These are phyloP conservation scores for Melanotaenia maccullochi DNA, from an alignment of 2,797 vertebrate genomes.

Conservation along the genomic window DNA sequence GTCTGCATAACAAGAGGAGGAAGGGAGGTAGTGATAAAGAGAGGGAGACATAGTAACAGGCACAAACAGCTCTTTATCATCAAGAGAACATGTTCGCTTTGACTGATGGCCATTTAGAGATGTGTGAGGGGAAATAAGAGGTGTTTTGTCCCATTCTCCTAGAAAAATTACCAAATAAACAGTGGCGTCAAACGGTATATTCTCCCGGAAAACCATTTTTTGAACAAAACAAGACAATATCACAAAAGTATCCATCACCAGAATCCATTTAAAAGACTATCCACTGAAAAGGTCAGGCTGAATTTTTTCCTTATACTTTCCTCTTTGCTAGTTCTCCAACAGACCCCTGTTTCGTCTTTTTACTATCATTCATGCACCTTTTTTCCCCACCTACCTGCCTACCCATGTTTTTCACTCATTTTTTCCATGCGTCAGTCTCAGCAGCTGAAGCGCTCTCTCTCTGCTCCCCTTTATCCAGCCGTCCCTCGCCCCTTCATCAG, in stretches of 20 bases:
- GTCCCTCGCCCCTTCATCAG: not conserved
- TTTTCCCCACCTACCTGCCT: not conserved
- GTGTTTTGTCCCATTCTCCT: slow-evolving; percentile 48
- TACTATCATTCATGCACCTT: not conserved
- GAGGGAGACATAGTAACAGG: slow-evolving; percentile 20
- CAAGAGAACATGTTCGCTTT: slow-evolving; percentile 51
- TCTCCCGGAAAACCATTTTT: slow-evolving; percentile 35
- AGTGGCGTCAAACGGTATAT: slow-evolving; percentile 40
- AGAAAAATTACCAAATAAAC: slow-evolving; percentile 49
- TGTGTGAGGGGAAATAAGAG: slow-evolving; percentile 52
- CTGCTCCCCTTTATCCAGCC: slow-evolving; percentile 8
- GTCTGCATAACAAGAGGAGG: slow-evolving; percentile 57
- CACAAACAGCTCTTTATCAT: slow-evolving; percentile 50
- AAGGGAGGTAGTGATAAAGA: slow-evolving; percentile 32
- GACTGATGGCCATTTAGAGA: slow-evolving; percentile 61
- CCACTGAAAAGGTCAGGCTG: slow-evolving; percentile 40
- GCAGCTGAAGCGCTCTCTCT: not conserved
- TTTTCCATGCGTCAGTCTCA: slow-evolving; percentile 24
- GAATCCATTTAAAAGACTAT: slow-evolving; percentile 33
- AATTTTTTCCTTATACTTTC: slow-evolving; percentile 15
- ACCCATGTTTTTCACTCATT: not conserved
- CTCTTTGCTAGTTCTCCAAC: slow-evolving; percentile 12
- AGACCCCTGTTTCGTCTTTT: slow-evolving; percentile 11
- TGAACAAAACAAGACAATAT: slow-evolving; percentile 55
- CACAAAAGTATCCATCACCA: slow-evolving; percentile 62